Base-by-base conservation (phyloP, 1,140 invertebrate species). In the Tribolium castaneum region DNA sequence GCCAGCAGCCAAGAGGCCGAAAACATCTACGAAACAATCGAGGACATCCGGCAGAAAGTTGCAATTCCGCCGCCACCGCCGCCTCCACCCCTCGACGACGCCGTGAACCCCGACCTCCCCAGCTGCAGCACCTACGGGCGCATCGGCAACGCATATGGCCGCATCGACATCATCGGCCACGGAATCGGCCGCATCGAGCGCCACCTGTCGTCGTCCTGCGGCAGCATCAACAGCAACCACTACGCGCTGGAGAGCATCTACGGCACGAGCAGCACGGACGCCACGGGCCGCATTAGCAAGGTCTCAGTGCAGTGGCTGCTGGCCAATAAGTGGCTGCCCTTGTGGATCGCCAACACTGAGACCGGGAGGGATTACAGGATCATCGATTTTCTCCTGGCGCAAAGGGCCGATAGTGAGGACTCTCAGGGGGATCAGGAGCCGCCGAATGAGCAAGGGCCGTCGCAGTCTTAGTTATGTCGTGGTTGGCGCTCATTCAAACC, bases 171-270 rank as follows among this genome's bases (percentile, higher is more conserved):
- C 49, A 81, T 83, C 22, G 88, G 89, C 0, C 89, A 89, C 76
- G 89, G 89, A 12, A 89, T 90, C 19, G 90, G 90, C 4, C 85
- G 90, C 35, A 90, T 90, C 52, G 89, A 90, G 77, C 84, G 89
- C 0, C 89, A 90, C 81, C 82, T 90, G 19, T 90, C 89, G 39
- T 90, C 89, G 0, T 90, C 89, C 34, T 89, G 89, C 71, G 89
- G 89, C 78, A 90, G 90, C 35, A 90, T 90, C 81, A 89, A 90
- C 77, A 85, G 81, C 54, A 85, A 85, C 71, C 85, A 86, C 77
- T 86, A 86, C 70, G 82, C 83, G 5, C 75, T 86, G 7, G 85
- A 86, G 66, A 82, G 82, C 75, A 66, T 86, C 4, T 85, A 85
- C 70, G 83, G 83, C 7, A 83, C 82, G 6, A 76, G 19, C 12